Base-by-base conservation (phyloP, 35 echinoderm and acorn worm genomes). In the Anneissia japonica region DNA sequence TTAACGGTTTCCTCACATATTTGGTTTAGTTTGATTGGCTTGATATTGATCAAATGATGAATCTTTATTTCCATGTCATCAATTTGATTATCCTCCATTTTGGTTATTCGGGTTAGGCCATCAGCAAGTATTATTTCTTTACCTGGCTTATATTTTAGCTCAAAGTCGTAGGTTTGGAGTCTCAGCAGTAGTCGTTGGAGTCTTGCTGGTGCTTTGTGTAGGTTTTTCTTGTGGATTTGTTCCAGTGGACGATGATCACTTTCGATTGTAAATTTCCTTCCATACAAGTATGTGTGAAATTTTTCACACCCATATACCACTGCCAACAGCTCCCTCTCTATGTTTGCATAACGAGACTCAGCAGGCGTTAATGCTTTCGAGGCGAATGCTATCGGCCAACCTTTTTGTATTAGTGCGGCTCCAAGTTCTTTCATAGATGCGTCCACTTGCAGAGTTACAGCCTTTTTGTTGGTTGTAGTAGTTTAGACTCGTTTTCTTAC, bases 271-370 rank as follows among this genome's bases (percentile, higher is more conserved):
- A 81, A 87, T 33, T 64, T 85, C n/a, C 51, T 64, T 1, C 92
- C 92, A 85, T 93, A 90, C 6, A 93, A 10, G 46, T 82, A 89
- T 26, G 75, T 89, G 51, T 90, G 92, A 37, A 90, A 93, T 46
- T 41, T 90, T 40, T 90, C 88, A 72, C 92, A 93, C 38, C 37
- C 83, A 38, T 75, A 82, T 31, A 89, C 82, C 21, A 93, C 87
- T 13, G 91, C 75, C 12, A 84, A 74, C 87, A 93, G 80, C 76
- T 93, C 83, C 36, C 78, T 31, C 64, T 90, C 88, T 36, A 89
- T 90, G 77, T 90, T 90, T 26, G 83, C 75, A 37, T 93, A 89
- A 37, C 88, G 0, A 12, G 32, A 77, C 41, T 94, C 93, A 0
- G 88, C 74, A 35, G 83, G 74, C 0, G 84, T 94, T 0, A 91